Conservation (phyloP, 2,113 vertebrate species). For the Cyanistes caeruleus region DNA sequence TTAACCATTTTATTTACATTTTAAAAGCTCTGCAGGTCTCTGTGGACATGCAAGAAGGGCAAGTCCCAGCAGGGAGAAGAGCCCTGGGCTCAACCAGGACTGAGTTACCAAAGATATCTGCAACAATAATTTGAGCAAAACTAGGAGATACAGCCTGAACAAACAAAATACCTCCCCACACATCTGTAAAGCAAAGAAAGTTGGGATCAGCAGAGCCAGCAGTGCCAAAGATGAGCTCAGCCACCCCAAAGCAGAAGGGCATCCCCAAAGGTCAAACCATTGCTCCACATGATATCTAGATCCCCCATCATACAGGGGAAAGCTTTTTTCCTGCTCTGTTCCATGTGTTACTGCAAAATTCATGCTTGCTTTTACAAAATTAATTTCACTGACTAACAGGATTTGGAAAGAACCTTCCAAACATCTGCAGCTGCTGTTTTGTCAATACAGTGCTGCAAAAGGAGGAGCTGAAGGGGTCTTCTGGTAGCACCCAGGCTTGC, state of each 20-base stretch:
- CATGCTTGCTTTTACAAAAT: conserved; percentile 40
- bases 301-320: neutral
- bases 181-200: neutral
- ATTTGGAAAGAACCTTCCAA: conserved; percentile 10
- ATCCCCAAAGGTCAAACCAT: neutral
- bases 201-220: neutral
- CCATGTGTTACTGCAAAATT: neutral
- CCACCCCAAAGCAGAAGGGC: neutral
- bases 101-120: neutral
- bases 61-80: neutral
- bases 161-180: neutral
- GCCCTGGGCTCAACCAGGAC: neutral
- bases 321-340: neutral
- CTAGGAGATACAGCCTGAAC: neutral
- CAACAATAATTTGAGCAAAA: neutral
- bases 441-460: neutral
- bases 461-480: neutral
- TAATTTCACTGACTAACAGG: neutral
- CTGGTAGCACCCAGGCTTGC: neutral
- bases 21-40: conserved; percentile 9
- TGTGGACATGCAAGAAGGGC: neutral
- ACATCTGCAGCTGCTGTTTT: neutral
- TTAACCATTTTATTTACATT: conserved; percentile 51
- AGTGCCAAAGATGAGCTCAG: neutral
- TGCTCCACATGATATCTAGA: rapidly evolving